Evolutionary conservation across 2,888 invertebrate species (phyloP).

Genomic region (Argyresthia albistria): DNA sequence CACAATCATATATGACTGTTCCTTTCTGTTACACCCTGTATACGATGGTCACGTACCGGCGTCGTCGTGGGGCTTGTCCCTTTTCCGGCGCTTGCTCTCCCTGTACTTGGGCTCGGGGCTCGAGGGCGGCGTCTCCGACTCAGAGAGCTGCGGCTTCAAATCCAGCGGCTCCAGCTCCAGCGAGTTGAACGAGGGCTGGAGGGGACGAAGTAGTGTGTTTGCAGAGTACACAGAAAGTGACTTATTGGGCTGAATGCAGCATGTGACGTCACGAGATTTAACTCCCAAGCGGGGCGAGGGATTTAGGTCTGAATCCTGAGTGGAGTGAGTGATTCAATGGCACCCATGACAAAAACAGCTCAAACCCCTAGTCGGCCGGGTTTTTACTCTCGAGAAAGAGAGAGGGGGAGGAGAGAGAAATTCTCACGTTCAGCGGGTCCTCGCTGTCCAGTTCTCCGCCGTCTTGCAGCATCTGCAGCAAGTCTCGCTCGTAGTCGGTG

Average conservation of each 20-base stretch:
- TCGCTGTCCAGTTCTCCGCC: background rate
- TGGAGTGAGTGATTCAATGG: too few species aligned
- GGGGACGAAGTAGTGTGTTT: background rate
- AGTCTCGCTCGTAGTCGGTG: background rate
- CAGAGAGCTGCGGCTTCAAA: background rate
- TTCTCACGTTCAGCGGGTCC: slow-evolving; percentile 1
- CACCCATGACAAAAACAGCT: too few species aligned
- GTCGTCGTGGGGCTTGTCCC: background rate
- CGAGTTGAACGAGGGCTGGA: background rate
- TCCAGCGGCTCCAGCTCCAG: background rate
- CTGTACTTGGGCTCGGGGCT: background rate
- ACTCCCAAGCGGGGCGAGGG: too few species aligned
- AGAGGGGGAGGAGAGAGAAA: too few species aligned
- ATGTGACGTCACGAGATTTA: too few species aligned
- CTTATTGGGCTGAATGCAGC: too few species aligned
- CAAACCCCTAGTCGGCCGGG: too few species aligned
- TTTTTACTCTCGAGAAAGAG: too few species aligned
- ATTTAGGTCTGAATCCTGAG: too few species aligned
- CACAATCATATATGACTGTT: too few species aligned
- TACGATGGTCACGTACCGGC: background rate
- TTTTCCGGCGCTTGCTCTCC: background rate
- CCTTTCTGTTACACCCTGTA: too few species aligned
- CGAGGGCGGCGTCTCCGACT: background rate
- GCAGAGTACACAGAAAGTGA: background rate
- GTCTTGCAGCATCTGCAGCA: background rate